phyloP scores from a whole-genome alignment of 2,888 invertebrate species.

The Agrotis segetum region DNA sequence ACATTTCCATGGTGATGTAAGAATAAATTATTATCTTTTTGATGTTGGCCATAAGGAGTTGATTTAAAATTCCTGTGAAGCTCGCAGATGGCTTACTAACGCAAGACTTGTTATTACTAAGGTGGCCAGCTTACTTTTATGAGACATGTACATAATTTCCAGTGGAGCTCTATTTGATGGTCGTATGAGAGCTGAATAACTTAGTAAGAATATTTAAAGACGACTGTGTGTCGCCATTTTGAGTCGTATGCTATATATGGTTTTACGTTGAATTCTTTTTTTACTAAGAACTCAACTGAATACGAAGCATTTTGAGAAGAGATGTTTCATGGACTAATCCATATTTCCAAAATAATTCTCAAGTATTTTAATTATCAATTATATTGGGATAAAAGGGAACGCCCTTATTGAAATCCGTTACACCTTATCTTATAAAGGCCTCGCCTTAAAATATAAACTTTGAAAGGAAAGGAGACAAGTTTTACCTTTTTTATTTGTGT shows the following conservation, averaged over 20 bases:
- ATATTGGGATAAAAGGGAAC: no score
- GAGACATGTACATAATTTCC: conserved; percentile 29
- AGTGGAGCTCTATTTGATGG: conserved; percentile 17
- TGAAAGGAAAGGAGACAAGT: no score
- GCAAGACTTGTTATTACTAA: conserved; percentile 22
- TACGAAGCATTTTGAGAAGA: neutral
- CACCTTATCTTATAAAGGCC: no score
- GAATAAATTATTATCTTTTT: conserved; percentile 33
- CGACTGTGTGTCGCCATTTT: conserved; percentile 14
- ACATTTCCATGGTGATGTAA: conserved; percentile 43
- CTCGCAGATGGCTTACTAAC: conserved; percentile 10
- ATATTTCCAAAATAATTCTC: no score
- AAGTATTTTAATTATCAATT: no score
- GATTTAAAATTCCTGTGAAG: conserved; percentile 28
- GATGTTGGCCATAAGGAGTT: conserved; percentile 38
- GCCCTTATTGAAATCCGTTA: no score
- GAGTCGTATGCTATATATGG: neutral
- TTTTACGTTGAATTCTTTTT: neutral
- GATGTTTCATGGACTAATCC: no score
- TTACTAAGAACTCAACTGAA: neutral
- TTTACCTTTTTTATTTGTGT: no score
- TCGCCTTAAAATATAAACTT: no score
- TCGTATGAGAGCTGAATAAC: conserved; percentile 23
- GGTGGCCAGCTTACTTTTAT: conserved; percentile 30
- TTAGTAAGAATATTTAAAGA: conserved; percentile 31